Percentiles rank a stretch among this genome's conserved stretches.
These are phyloP conservation scores for Lophius piscatorius DNA, from an alignment of 2,113 vertebrate genomes.

Conservation along the genomic window DNA sequence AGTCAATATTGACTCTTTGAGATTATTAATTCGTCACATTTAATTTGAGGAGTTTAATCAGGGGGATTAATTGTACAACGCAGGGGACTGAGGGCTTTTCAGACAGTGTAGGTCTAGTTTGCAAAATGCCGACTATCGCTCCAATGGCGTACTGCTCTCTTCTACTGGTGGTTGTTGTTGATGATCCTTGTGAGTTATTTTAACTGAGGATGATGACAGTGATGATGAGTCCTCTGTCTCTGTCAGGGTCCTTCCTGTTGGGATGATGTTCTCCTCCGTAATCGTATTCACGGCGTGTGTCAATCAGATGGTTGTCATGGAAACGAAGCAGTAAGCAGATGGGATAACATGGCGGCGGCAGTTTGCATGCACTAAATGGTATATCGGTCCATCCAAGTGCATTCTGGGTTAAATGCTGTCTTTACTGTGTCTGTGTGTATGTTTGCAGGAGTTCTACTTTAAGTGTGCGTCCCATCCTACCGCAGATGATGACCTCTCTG, in stretches of 20 bases:
- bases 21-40: too few species aligned
- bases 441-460: conserved; percentile 64
- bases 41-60: too few species aligned
- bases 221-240: background rate
- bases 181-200: too few species aligned
- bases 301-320: conserved; percentile 50
- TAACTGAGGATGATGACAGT: background rate
- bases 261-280: conserved; percentile 56
- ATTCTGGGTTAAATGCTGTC: conserved; percentile 9
- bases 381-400: background rate
- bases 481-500: conserved; percentile 60
- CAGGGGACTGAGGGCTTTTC: too few species aligned
- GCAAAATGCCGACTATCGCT: too few species aligned
- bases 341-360: too few species aligned
- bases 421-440: background rate
- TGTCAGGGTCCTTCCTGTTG: conserved; percentile 65
- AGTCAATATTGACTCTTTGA: too few species aligned
- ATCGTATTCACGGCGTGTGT: conserved; percentile 55
- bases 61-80: too few species aligned
- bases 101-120: too few species aligned
- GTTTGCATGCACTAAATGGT: background rate
- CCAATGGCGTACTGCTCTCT: too few species aligned
- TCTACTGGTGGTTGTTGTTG: too few species aligned
- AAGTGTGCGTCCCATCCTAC: conserved; percentile 70
- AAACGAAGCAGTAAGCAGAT: conserved; percentile 48